Percentiles rank a stretch among this genome's conserved stretches.
These are phyloP conservation scores for Parelbella ahira DNA, from an alignment of 2,888 invertebrate species.

Conservation along the genomic window DNA sequence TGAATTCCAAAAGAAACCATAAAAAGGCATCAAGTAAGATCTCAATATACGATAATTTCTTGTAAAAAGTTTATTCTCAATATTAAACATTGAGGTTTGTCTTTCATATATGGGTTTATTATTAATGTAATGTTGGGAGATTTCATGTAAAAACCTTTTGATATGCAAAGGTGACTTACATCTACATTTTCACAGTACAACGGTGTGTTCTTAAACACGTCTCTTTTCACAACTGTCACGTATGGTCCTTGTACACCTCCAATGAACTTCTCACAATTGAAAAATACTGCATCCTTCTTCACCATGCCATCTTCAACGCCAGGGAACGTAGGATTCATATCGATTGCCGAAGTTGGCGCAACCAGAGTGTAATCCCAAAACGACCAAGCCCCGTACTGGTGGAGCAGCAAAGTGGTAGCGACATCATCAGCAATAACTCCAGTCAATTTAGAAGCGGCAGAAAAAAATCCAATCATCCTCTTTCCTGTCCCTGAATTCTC, in stretches of 20 bases:
- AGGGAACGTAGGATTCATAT: conserved; percentile 89
- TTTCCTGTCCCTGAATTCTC: conserved; percentile 82
- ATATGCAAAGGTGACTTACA: conserved; percentile 61
- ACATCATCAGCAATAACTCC: conserved; percentile 93
- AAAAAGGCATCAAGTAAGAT: too few relatives aligned
- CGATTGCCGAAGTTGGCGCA: conserved; percentile 88
- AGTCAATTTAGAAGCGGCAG: conserved; percentile 93
- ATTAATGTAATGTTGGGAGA: too few relatives aligned
- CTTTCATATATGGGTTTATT: too few relatives aligned
- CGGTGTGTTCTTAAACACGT: conserved; percentile 66
- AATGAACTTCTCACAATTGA: conserved; percentile 94
- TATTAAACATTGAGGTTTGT: too few relatives aligned
- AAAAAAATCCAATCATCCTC: conserved; percentile 90
- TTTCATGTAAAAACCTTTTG: too few relatives aligned
- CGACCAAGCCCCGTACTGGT: conserved; percentile 89
- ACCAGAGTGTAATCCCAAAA: conserved; percentile 96
- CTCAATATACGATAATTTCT: too few relatives aligned
- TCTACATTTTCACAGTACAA: conserved; percentile 64
- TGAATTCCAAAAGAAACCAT: too few relatives aligned
- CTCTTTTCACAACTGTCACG: conserved; percentile 76
- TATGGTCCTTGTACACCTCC: conserved; percentile 94
- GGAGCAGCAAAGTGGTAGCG: conserved; percentile 88
- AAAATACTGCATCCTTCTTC: conserved; percentile 93
- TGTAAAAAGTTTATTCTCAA: too few relatives aligned
- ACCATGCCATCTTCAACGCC: conserved; percentile 86